Base-by-base conservation (phyloP, 1,140 invertebrate species). In the Tachypleus tridentatus region DNA sequence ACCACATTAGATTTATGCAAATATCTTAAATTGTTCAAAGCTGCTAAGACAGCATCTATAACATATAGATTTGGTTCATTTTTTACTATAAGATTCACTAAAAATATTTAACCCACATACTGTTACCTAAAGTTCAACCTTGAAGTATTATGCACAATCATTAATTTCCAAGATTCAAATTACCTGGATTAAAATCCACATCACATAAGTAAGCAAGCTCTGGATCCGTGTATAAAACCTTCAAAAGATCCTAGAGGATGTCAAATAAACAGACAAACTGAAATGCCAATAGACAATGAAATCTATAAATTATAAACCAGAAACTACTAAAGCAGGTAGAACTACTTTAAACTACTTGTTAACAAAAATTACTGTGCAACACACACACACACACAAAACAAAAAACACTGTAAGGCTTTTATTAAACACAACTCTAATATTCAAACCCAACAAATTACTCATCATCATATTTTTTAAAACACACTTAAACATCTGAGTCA, bases 181-280 rank as follows among this genome's bases (percentile, higher is more conserved):
- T 68, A 67, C 64, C 64, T 52, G 68, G 51, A 61, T 65, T 70
- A 54, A 84, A 80, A 70, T 93, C 90, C 49, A 87, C 80, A 77
- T 96, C 91, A 77, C 93, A 93, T 49, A 96, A 80, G 73, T 86
- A 93, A 63, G 84, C 86, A 72, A 93, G 74, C 68, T 92, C 87
- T 5, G 85, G 84, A 77, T 97, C 93, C 69, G 92, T 86, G 76
- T 97, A 97, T 52, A 95, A 77, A 48, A 93, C 84, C 81, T 95
- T 96, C 57, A 93, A 80, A 60, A 97, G 77, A 76, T 97, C 92
- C 86, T 90, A 76, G 29, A 29, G 29, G 29, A 29, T 29, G 29
- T 29, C 29, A 29, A 29, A 29, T 29, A 29, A 54, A 75, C 80
- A 72, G 65, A 69, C 57, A 70, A 61, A 69, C 65, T 49, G n/a